Conservation (phyloP, 2,797 vertebrate genomes). For the Decapterus maruadsi region DNA sequence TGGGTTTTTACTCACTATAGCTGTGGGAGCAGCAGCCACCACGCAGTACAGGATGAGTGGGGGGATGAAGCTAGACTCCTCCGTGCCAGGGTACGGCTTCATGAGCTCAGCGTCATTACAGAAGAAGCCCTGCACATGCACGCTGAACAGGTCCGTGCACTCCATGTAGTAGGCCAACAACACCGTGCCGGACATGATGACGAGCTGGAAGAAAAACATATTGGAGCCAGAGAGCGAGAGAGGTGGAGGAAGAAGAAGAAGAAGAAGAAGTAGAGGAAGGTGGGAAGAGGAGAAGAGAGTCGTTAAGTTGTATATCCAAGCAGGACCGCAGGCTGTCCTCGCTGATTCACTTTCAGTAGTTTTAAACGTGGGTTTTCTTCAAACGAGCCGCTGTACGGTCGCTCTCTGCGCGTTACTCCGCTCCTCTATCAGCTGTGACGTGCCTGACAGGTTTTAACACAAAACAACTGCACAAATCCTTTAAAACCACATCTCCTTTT, state of each 20-base stretch:
- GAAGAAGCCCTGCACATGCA: conserved; percentile 99
- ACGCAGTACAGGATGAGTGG: conserved; percentile 96
- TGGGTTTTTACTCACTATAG: conserved; percentile 89
- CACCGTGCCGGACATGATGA: conserved; percentile 98
- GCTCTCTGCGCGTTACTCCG: conserved; percentile 16
- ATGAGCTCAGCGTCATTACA: conserved; percentile 97
- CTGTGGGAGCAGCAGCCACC: conserved; percentile 93
- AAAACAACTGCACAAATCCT: conserved; percentile 54
- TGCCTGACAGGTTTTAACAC: conserved; percentile 50
- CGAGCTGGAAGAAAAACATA: conserved; percentile 95
- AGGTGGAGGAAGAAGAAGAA: conserved; percentile 28
- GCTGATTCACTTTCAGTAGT: neutral
- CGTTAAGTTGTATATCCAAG: conserved; percentile 52
- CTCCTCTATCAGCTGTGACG: conserved; percentile 32
- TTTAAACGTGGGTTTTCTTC: conserved; percentile 17
- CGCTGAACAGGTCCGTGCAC: conserved; percentile 95
- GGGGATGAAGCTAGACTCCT: conserved; percentile 95
- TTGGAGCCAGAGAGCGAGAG: conserved; percentile 2
- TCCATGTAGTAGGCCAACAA: conserved; percentile 98
- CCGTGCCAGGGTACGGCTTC: conserved; percentile 96
- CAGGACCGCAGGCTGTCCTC: neutral
- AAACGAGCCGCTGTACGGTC: conserved; percentile 7
- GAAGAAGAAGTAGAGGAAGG: conserved; percentile 10
- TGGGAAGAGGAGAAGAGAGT: conserved; percentile 6
- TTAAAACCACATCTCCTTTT: conserved; percentile 37